Evolutionary conservation across 2,797 vertebrate genomes (phyloP), one percentile per base, ranked within the genome.

Genomic region (Clarias fuscus): DNA sequence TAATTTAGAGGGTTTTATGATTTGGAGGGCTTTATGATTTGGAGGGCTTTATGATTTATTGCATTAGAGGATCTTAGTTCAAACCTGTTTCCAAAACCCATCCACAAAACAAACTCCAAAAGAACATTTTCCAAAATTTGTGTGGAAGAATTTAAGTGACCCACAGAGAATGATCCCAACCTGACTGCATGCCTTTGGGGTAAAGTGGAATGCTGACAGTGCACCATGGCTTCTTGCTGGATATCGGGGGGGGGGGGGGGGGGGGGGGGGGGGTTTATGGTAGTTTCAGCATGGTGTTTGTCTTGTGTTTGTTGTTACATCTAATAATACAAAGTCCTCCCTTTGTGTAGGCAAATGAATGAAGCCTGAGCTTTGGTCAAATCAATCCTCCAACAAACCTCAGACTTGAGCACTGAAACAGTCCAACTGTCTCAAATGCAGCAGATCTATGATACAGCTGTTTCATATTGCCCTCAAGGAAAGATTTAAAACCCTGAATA

Each of bases 401-500:
- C 15, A 76, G 7, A 58, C 72, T 76, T 4, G 30, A 76, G 58
- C 7, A 27, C 3, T 75, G 43, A n/a, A 75, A 75, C 14, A 2
- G 73, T 58, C 48, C 53, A 58, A 18, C 43, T 53, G 14, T 56
- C 72, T 75, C 72, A 75, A 53, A 27, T 75, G 24, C 6, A 27
- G 72, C 48, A 76, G 73, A 53, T 76, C 73, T 76, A 27, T 76
- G 48, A 58, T n/a, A 18, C 73, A 76, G 48, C 73, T 58, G 73
- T 20, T 76, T 30, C n/a, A 58, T 76, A 15, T 18, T 30, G 14
- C 18, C 73, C 73, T 18, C 43, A 76, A n/a, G 73, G 73, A 17
- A 56, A 1, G 14, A 76, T 76, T 56, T 56, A 76, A 76, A 76
- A 56, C 3, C 56, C n/a, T 58, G n/a, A 58, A 58, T 76, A 48